A percentile compares a stretch with the other conserved stretches of the same genome.
These are phyloP conservation scores for Tinamus major DNA, from an alignment of 2,797 vertebrate genomes.

Conservation along the genomic window DNA sequence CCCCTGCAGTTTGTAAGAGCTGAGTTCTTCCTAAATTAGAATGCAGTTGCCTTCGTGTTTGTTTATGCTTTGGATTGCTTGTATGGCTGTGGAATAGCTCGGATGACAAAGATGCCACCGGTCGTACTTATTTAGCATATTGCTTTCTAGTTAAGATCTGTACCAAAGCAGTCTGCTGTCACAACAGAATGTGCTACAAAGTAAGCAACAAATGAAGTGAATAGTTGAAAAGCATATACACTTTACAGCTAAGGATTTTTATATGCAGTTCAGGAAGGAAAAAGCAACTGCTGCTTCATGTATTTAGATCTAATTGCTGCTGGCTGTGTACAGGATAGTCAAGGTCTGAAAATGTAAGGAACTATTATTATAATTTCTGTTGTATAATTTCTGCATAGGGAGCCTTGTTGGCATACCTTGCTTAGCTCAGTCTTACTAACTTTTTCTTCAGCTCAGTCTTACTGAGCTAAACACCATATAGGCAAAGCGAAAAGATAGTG, in stretches of 20 bases:
- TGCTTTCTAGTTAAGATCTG: neutral
- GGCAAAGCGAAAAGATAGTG: neutral
- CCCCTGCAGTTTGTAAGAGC: slow-evolving; percentile 58
- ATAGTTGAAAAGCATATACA: neutral
- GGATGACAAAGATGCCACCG: neutral
- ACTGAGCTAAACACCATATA: neutral
- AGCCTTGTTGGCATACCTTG: neutral
- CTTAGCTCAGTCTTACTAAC: neutral
- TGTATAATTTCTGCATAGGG: neutral
- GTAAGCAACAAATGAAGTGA: neutral
- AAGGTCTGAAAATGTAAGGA: neutral
- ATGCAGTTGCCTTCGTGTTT: neutral
- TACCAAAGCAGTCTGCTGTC: neutral
- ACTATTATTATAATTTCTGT: neutral
- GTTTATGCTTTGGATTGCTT: neutral
- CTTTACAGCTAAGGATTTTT: neutral
- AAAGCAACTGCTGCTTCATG: neutral
- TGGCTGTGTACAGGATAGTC: neutral
- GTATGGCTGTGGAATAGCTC: neutral
- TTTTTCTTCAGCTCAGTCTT: neutral
- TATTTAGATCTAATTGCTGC: neutral
- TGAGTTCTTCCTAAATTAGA: slow-evolving; percentile 62
- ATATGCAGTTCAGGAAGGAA: neutral
- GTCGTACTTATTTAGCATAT: neutral
- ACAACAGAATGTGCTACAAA: neutral